Evolutionary conservation across 2,113 vertebrate species (phyloP), one percentile per base, ranked within the genome.

Genomic region (Cyprinus carpio): DNA sequence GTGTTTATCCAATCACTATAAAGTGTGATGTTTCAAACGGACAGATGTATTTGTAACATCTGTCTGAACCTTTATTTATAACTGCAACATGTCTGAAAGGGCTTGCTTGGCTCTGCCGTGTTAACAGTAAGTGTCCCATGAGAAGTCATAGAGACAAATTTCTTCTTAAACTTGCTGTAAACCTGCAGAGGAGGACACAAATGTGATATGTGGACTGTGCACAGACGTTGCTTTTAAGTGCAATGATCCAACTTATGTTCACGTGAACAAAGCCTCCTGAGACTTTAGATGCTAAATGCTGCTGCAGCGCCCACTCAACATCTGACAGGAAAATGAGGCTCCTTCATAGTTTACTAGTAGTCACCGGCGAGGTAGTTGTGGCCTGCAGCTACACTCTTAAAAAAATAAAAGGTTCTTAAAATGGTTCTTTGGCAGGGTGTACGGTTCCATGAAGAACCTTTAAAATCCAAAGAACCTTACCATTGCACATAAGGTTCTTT

Each of bases 361-460:
- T 87, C 86, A 88, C 43, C 15, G 89, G 83, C 9, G 25, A 74
- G 72, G 54, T 51, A 58, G 78, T 62, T 86, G 78, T 88, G 77
- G 83, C 86, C 89, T 65, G 46, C 27, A 91, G 90, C 90, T 87
- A 91, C n/a, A n/a, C n/a, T n/a, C n/a, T n/a, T n/a, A n/a, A n/a
- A n/a, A n/a, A n/a, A n/a, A n/a, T n/a, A n/a, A n/a, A n/a, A n/a
- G n/a, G n/a, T n/a, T n/a, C n/a, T n/a, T n/a, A n/a, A n/a, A n/a
- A n/a, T n/a, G n/a, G n/a, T n/a, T n/a, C n/a, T n/a, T n/a, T n/a
- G n/a, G n/a, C n/a, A n/a, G n/a, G n/a, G n/a, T n/a, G n/a, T n/a
- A n/a, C n/a, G n/a, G n/a, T n/a, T n/a, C n/a, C n/a, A n/a, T n/a
- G n/a, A n/a, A n/a, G n/a, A n/a, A n/a, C n/a, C n/a, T n/a, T n/a